Evolutionary conservation across 2,113 vertebrate genomes (phyloP).

Genomic region (Empidonax traillii): DNA sequence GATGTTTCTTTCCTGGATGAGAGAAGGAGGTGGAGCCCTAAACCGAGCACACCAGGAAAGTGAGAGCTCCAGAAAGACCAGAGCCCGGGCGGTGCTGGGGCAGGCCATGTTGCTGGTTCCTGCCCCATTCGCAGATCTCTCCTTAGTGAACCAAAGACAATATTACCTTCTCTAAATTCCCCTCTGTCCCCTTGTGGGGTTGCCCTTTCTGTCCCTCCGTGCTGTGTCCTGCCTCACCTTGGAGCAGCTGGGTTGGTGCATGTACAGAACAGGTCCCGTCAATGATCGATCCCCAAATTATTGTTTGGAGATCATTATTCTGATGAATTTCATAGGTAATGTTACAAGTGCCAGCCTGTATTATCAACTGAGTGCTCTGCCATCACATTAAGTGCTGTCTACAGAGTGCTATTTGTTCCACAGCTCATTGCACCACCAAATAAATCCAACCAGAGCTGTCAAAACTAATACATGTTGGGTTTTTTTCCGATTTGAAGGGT

Average conservation of each 20-base stretch:
- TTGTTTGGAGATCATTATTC: neutral
- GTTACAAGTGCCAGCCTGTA: neutral
- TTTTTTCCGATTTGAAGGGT: constrained; percentile 16
- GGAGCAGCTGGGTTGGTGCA: neutral
- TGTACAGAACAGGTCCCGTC: accelerated
- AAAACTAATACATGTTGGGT: neutral
- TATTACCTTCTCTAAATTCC: neutral
- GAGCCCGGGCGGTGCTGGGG: neutral
- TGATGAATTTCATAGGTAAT: neutral
- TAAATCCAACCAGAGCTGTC: constrained; percentile 46
- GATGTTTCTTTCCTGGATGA: neutral
- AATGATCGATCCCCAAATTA: neutral
- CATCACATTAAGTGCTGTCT: constrained; percentile 13
- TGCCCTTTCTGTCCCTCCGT: neutral
- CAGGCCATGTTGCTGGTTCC: neutral
- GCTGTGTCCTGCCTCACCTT: neutral
- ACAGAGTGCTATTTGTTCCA: constrained; percentile 17
- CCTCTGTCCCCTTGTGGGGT: neutral
- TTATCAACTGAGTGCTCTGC: constrained; percentile 11
- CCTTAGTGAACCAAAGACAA: neutral
- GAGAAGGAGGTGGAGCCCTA: neutral
- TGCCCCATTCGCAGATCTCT: neutral
- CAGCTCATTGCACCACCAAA: constrained; percentile 9
- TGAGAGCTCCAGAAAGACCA: neutral
- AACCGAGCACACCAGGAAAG: neutral